These are phyloP conservation scores for Acrocephalus scirpaceus DNA, from an alignment of 2,797 vertebrate species.

Conservation along the genomic window DNA sequence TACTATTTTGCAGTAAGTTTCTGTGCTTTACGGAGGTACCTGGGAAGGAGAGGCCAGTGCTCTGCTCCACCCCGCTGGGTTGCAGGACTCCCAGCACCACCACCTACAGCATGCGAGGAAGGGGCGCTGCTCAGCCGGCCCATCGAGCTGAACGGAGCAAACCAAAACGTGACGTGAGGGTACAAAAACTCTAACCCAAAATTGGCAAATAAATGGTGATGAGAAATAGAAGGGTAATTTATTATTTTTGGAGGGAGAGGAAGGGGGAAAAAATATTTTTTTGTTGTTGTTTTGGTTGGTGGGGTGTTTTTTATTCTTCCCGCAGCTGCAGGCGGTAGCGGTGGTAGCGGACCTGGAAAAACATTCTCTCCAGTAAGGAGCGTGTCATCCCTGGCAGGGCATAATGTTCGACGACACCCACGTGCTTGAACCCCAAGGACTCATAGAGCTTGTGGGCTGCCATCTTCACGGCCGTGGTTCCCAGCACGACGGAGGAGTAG, in stretches of 20 bases:
- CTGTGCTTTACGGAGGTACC: conserved; percentile 73
- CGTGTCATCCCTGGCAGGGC: conserved; percentile 93
- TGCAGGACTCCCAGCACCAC: conserved; percentile 45
- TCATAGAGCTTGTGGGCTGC: conserved; percentile 98
- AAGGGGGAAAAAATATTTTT: neutral
- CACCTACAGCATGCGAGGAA: conserved; percentile 57
- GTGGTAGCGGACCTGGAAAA: conserved; percentile 99
- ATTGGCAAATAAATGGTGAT: conserved; percentile 52
- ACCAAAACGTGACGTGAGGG: conserved; percentile 43
- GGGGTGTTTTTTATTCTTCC: conserved; percentile 86
- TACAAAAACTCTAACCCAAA: conserved; percentile 38
- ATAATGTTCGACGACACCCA: conserved; percentile 89
- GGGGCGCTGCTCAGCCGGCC: conserved; percentile 20
- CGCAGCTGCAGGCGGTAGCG: conserved; percentile 97
- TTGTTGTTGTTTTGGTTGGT: conserved; percentile 41
- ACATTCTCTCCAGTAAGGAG: conserved; percentile 92
- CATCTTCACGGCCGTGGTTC: conserved; percentile 96
- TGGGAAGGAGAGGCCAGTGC: conserved; percentile 33
- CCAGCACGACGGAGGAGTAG: conserved; percentile 93
- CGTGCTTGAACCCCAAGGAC: conserved; percentile 95
- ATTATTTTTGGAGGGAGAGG: conserved; percentile 70
- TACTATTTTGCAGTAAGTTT: conserved; percentile 32
- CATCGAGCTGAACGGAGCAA: conserved; percentile 65
- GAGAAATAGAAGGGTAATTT: conserved; percentile 64
- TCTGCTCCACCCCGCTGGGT: neutral